phyloP scores from a whole-genome alignment of 2,113 vertebrate species.

The Melospiza georgiana region DNA sequence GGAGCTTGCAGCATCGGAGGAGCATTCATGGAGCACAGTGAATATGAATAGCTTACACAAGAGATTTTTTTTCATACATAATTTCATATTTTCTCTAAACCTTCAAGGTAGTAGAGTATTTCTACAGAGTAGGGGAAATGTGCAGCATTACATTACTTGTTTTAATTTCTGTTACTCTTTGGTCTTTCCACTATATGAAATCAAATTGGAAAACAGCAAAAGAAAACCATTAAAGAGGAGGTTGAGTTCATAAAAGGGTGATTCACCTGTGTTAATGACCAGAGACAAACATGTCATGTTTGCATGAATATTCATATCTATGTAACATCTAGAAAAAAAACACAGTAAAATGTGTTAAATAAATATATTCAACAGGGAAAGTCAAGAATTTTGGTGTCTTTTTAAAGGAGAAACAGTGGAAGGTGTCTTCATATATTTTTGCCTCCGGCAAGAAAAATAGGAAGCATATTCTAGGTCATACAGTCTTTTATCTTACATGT shows the following conservation, averaged over 20 bases:
- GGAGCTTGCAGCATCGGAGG: slow-evolving; percentile 12
- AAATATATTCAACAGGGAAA: background rate
- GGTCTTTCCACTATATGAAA: background rate
- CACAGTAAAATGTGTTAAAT: background rate
- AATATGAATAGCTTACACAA: background rate
- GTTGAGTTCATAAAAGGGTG: background rate
- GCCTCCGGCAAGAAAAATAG: background rate
- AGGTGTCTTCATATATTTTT: background rate
- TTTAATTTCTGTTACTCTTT: background rate
- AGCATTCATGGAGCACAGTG: background rate
- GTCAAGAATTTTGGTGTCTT: background rate
- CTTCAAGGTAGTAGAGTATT: background rate
- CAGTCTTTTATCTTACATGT: background rate
- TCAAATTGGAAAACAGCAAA: background rate
- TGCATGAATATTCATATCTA: background rate
- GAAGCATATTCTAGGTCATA: background rate
- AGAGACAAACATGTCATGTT: background rate
- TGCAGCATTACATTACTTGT: background rate
- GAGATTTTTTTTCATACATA: background rate
- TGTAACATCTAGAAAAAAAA: background rate
- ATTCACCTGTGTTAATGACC: background rate
- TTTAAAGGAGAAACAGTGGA: background rate
- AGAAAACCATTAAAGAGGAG: background rate
- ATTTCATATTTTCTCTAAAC: background rate
- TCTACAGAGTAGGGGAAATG: background rate